phyloP scores from a whole-genome alignment of 2,888 invertebrate species.

The Polymixis flavicincta region DNA sequence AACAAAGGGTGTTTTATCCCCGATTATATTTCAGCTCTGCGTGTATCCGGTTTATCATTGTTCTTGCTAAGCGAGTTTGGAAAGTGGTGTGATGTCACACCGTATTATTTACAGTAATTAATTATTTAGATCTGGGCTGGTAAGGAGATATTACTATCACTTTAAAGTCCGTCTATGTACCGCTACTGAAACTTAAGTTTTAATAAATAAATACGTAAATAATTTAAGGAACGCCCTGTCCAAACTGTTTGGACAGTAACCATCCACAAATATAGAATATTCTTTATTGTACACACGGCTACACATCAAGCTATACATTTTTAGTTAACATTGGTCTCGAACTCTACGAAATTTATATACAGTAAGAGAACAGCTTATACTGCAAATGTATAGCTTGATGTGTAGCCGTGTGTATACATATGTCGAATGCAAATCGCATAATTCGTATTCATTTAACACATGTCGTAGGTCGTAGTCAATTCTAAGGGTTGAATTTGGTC shows the following conservation, averaged over 20 bases:
- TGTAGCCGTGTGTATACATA: no score
- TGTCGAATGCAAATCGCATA: no score
- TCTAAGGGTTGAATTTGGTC: no score
- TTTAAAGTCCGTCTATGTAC: not conserved
- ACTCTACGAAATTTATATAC: no score
- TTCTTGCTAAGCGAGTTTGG: constrained; percentile 46
- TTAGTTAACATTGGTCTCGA: no score
- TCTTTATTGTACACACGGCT: no score
- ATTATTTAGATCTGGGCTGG: not conserved
- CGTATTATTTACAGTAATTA: constrained; percentile 30
- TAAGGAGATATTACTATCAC: not conserved
- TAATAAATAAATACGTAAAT: not conserved
- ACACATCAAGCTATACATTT: no score
- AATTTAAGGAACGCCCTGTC: not conserved
- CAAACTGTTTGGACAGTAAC: not conserved
- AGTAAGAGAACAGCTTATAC: no score
- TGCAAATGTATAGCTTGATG: no score
- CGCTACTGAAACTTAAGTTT: not conserved
- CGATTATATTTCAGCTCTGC: constrained; percentile 31
- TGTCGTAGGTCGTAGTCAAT: no score
- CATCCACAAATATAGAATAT: no score
- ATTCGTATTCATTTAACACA: no score
- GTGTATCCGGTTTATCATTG: constrained; percentile 48
- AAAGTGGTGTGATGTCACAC: constrained; percentile 37
- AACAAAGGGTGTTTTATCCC: constrained; percentile 55